phyloP scores from a whole-genome alignment of 2,113 vertebrate species.

The Geococcyx californianus region DNA sequence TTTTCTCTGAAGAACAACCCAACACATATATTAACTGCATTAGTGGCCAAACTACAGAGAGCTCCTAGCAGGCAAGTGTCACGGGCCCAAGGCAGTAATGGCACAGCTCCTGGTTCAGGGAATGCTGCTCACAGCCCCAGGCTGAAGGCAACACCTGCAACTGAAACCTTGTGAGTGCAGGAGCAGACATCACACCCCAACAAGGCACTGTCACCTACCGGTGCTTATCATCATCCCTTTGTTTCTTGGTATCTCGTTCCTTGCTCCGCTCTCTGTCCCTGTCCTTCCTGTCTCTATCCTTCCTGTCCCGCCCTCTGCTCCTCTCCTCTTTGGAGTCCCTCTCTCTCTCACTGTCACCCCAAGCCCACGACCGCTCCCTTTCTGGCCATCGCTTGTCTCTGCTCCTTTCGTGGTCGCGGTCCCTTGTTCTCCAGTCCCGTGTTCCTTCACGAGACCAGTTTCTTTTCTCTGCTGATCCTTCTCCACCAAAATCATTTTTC shows the following conservation, averaged over 20 bases:
- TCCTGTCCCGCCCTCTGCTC: slow-evolving; percentile 64
- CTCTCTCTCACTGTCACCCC: slow-evolving; percentile 67
- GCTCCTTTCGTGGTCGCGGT: slow-evolving; percentile 71
- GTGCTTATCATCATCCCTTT: slow-evolving; percentile 37
- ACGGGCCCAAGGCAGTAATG: background rate
- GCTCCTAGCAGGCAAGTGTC: background rate
- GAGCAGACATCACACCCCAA: too few relatives aligned
- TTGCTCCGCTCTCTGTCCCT: slow-evolving; percentile 75
- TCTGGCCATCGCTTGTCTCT: slow-evolving; percentile 78
- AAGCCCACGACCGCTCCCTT: slow-evolving; percentile 54
- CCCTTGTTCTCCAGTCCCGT: slow-evolving; percentile 71
- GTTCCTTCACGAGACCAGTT: slow-evolving; percentile 76
- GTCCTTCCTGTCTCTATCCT: slow-evolving; percentile 73
- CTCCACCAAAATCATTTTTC: slow-evolving; percentile 63
- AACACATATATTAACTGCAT: background rate
- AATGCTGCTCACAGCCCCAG: background rate
- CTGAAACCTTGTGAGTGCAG: accelerated
- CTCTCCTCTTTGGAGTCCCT: slow-evolving; percentile 71
- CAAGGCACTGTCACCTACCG: background rate
- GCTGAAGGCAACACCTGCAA: background rate
- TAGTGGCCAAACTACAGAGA: background rate
- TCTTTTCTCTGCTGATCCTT: slow-evolving; percentile 70
- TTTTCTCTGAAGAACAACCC: background rate
- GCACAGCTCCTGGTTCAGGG: background rate
- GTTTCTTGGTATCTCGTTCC: slow-evolving; percentile 73